Percentiles rank a stretch among this genome's conserved stretches.
These are phyloP conservation scores for Phalacrocorax pelagicus DNA, from an alignment of 2,113 vertebrate species.

Conservation along the genomic window DNA sequence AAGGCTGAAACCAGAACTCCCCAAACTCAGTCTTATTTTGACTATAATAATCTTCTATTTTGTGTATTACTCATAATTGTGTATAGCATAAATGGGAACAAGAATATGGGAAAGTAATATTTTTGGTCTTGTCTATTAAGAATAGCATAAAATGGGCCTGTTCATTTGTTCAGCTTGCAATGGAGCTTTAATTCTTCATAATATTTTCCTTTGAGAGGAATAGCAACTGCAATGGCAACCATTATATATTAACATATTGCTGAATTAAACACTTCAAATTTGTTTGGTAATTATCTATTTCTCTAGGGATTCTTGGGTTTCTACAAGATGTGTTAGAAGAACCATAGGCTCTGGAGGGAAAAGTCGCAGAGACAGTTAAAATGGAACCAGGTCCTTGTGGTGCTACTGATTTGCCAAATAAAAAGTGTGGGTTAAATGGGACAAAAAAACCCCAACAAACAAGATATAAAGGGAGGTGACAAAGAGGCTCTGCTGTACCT, in stretches of 20 bases:
- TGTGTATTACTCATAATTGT: background rate
- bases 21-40: background rate
- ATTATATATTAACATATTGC: accelerated
- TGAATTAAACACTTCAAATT: background rate
- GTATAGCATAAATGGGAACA: background rate
- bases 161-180: background rate
- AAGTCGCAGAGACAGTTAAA: background rate
- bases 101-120: background rate
- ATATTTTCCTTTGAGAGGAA: background rate
- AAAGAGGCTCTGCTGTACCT: background rate
- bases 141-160: background rate
- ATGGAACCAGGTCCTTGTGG: background rate
- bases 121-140: background rate
- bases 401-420: background rate
- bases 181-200: background rate
- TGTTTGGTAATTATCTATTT: background rate
- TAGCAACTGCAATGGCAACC: background rate
- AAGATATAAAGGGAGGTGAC: background rate
- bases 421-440: background rate
- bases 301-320: background rate
- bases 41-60: background rate
- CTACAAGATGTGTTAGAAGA: background rate
- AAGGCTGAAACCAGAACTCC: background rate
- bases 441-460: background rate
- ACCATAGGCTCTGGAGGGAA: background rate